A percentile compares a stretch with the other conserved stretches of the same genome.
These are phyloP conservation scores for Danaus melanippus DNA, from an alignment of 1,140 invertebrate genomes.

Conservation along the genomic window DNA sequence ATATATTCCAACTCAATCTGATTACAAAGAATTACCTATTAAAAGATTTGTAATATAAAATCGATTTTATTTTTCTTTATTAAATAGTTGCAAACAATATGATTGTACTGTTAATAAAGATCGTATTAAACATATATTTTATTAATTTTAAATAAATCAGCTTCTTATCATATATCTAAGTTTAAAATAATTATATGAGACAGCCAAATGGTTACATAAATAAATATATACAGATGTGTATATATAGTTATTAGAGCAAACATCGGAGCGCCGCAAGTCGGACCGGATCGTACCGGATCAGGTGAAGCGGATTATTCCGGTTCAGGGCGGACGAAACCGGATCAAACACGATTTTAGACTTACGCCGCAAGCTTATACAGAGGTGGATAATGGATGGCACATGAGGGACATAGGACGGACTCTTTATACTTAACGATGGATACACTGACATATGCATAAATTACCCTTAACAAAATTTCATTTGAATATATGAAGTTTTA, in stretches of 20 bases:
- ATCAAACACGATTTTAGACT: conserved; percentile 68
- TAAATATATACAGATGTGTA: conserved; percentile 17
- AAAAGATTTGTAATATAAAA: no score
- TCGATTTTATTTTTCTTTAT: no score
- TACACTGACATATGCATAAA: conserved; percentile 11
- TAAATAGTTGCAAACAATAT: no score
- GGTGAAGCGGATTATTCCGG: conserved; percentile 66
- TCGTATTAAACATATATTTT: no score
- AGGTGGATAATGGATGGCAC: conserved; percentile 46
- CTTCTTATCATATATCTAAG: no score
- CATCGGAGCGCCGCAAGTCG: conserved; percentile 40
- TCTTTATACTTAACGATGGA: conserved; percentile 2
- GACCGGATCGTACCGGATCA: conserved; percentile 54
- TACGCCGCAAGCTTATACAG: conserved; percentile 49
- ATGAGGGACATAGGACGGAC: conserved; percentile 9
- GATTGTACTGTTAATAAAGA: no score
- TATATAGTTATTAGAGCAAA: conserved; percentile 21
- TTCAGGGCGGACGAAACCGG: conserved; percentile 54
- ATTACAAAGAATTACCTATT: no score
- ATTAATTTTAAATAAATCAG: no score
- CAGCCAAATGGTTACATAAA: background rate
- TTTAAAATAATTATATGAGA: no score
- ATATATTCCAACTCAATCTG: no score
- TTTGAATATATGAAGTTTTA: background rate
- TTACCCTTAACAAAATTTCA: conserved; percentile 8